Conservation (phyloP, 2,888 invertebrate species). For the Sycophila texana region DNA sequence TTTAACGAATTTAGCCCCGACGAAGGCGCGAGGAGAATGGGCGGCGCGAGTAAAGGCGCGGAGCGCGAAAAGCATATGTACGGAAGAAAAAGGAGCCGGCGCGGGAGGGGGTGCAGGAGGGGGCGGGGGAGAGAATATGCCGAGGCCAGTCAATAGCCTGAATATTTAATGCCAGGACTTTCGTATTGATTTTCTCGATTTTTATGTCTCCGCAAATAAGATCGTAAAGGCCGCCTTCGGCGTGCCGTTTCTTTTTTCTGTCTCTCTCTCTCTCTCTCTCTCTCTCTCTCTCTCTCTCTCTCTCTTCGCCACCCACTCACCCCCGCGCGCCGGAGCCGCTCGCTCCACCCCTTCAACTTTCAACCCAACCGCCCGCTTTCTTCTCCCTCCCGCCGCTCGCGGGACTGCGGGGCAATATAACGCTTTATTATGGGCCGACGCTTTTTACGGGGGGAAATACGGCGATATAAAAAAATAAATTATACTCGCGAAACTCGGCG, state of each 20-base stretch:
- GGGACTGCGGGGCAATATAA: constrained; percentile 68
- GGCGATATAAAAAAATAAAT: constrained; percentile 68
- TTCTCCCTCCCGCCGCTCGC: not conserved
- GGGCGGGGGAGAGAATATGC: constrained; percentile 27
- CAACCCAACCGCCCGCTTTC: constrained; percentile 7
- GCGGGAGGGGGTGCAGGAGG: not conserved
- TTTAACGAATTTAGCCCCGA: no score
- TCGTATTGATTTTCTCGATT: constrained; percentile 75
- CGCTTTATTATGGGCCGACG: constrained; percentile 72
- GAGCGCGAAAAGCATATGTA: not conserved
- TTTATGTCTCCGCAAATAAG: constrained; percentile 75
- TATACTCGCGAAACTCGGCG: constrained; percentile 59
- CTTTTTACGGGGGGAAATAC: constrained; percentile 71
- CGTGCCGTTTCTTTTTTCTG: constrained; percentile 68
- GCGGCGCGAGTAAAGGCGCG: not conserved
- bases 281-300: constrained; percentile 13
- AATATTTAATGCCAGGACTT: constrained; percentile 75
- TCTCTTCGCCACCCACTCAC: constrained; percentile 6
- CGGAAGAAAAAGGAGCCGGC: not conserved
- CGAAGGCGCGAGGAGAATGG: no score
- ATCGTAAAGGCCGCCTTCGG: constrained; percentile 68
- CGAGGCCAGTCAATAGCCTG: constrained; percentile 71
- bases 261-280: constrained; percentile 21
- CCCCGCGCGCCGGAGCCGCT: constrained; percentile 50
- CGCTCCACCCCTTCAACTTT: constrained; percentile 8